Evolutionary conservation across 1,140 invertebrate genomes (phyloP).

Genomic region (Propsilocerus akamusi): DNA sequence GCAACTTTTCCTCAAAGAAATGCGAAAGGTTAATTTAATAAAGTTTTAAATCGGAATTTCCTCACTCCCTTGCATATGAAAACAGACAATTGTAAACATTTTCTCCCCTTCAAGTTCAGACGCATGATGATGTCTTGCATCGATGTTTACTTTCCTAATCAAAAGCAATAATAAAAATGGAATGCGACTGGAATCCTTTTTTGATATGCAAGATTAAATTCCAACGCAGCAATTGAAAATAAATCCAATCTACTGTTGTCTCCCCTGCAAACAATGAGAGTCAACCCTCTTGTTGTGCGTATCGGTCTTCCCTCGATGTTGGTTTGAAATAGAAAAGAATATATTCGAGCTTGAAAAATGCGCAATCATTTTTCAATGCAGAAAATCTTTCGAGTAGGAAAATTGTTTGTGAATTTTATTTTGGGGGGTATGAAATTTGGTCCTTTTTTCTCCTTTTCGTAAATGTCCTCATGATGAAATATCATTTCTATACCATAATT

Average conservation of each 20-base stretch:
- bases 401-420: not conserved
- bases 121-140: no score
- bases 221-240: not conserved
- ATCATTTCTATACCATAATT: no score
- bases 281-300: not conserved
- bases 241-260: not conserved
- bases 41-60: no score
- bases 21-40: not conserved
- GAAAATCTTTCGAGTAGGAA: not conserved
- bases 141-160: not conserved
- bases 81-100: no score
- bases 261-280: not conserved
- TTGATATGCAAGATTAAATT: slow-evolving; percentile 1
- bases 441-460: no score
- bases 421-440: no score
- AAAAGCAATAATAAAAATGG: not conserved
- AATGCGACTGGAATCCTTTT: not conserved
- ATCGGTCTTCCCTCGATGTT: no score
- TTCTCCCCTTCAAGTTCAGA: not conserved
- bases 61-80: not conserved
- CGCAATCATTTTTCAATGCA: slow-evolving; percentile 1
- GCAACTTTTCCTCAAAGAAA: not conserved
- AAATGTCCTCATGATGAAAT: not conserved
- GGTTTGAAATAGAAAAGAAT: no score
- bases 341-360: not conserved